Evolutionary conservation across 2,113 vertebrate species (phyloP), one percentile per base, ranked within the genome.

Genomic region (Camelus dromedarius): DNA sequence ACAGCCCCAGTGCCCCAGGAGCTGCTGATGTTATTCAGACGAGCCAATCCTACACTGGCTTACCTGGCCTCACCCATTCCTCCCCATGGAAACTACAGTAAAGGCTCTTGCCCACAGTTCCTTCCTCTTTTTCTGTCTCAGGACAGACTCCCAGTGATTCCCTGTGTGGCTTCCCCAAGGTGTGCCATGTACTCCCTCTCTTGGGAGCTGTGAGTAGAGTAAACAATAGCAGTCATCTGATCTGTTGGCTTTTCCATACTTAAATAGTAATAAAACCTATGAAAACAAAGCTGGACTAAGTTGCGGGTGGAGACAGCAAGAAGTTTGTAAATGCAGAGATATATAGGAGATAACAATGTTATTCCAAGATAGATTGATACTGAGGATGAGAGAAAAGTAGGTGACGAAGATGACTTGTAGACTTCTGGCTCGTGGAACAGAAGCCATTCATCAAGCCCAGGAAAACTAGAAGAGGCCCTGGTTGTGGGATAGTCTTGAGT

Each of bases 161-260:
- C 42, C 22, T 16, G 35, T 8, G 8, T 28, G 35, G 9, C 5
- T 46, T 26, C 6, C 16, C 20, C 2, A 0, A 0, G 26, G 1
- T 70, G 14, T 84, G 15, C 24, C 6, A 42, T 6, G 1, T 9
- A 54, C 28, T 75, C 52, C 22, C 12, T 12, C 19, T 72, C 64
- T 84, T 30, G 1, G 20, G n/a, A 94, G 52, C 9, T 50, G 16
- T 56, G 60, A 82, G 24, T n/a, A 81, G 81, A 95, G 73, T 38
- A 28, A 89, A 32, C 20, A 46, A 0, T 56, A 75, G 6, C 24
- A 1, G 2, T 48, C 12, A 13, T 54, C 54, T 72, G 14, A n/a
- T 85, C n/a, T 80, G 8, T 85, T 70, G 58, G 9, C 46, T 16
- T 77, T 77, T 28, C 35, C 10, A 5, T 42, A 22, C 35, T 28